A percentile compares a stretch with the other conserved stretches of the same genome.
These are phyloP conservation scores for Drosophila kanapiae DNA, from an alignment of 1,140 invertebrate genomes.

Conservation along the genomic window DNA sequence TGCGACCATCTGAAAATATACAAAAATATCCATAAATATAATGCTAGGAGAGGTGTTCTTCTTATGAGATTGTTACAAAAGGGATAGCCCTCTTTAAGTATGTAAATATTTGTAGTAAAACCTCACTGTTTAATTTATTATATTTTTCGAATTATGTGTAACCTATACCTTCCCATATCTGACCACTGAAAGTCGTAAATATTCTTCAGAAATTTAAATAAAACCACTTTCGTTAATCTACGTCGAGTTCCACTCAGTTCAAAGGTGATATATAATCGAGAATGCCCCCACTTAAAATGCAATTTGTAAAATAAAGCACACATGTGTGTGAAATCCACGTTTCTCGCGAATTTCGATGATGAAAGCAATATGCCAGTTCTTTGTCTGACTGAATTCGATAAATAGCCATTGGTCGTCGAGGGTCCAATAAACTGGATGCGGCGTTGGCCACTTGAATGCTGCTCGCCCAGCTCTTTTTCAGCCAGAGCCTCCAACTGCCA, in stretches of 20 bases:
- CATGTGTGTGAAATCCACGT: slow-evolving; percentile 1
- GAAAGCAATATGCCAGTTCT: slow-evolving; percentile 37
- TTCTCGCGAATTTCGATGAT: slow-evolving; percentile 28
- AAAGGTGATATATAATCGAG: slow-evolving; percentile 9
- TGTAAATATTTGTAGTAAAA: no score
- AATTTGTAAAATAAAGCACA: slow-evolving; percentile 27
- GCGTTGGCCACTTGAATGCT: slow-evolving; percentile 38
- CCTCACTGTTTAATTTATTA: no score
- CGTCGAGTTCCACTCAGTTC: background rate
- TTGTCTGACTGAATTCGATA: slow-evolving; percentile 41
- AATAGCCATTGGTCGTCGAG: slow-evolving; percentile 43
- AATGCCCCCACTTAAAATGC: slow-evolving; percentile 23
- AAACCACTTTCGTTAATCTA: background rate
- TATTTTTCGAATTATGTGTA: background rate
- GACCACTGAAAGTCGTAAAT: background rate
- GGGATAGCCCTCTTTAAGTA: background rate
- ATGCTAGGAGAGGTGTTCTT: background rate
- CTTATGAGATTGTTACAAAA: background rate
- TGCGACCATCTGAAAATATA: slow-evolving; percentile 86
- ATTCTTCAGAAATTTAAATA: background rate
- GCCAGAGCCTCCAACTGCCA: background rate
- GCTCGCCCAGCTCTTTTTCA: slow-evolving; percentile 46
- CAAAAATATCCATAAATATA: background rate
- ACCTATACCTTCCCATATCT: background rate
- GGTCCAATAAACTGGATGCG: slow-evolving; percentile 41